A percentile compares a stretch with the other conserved stretches of the same genome.
Evolutionary conservation across 2,113 vertebrate species (phyloP).

Genomic region (Microcebus murinus): DNA sequence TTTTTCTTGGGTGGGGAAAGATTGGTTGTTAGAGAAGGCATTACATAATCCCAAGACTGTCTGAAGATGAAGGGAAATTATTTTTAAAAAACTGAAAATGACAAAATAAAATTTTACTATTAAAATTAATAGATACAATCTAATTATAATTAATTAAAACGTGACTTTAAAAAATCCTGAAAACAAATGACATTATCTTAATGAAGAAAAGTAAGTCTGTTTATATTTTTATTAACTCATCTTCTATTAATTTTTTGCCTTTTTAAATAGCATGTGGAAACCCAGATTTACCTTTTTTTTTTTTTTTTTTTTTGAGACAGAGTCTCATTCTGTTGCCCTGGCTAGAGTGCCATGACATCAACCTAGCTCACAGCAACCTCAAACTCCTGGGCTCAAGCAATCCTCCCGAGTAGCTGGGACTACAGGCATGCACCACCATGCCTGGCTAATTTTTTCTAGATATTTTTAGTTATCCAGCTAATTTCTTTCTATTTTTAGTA

Average conservation of each 20-base stretch:
- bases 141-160: constrained; percentile 31
- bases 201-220: not conserved
- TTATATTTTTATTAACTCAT: not conserved
- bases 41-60: not conserved
- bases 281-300: not conserved
- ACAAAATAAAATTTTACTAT: not conserved
- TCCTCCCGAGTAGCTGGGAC: too few species aligned
- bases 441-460: too few species aligned
- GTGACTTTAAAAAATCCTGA: not conserved
- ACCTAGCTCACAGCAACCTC: too few species aligned
- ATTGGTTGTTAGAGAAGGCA: not conserved
- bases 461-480: too few species aligned
- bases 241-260: not conserved
- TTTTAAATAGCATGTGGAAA: not conserved
- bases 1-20: not conserved
- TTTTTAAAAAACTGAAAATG: not conserved
- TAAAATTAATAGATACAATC: not conserved
- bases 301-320: not conserved
- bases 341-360: too few species aligned
- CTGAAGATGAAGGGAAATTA: not conserved
- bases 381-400: too few species aligned
- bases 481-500: too few species aligned
- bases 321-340: too few species aligned
- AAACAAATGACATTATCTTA: not conserved
- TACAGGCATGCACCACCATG: too few species aligned